Conservation (phyloP, 1,140 invertebrate genomes). For the Drosophila fuyamai region DNA sequence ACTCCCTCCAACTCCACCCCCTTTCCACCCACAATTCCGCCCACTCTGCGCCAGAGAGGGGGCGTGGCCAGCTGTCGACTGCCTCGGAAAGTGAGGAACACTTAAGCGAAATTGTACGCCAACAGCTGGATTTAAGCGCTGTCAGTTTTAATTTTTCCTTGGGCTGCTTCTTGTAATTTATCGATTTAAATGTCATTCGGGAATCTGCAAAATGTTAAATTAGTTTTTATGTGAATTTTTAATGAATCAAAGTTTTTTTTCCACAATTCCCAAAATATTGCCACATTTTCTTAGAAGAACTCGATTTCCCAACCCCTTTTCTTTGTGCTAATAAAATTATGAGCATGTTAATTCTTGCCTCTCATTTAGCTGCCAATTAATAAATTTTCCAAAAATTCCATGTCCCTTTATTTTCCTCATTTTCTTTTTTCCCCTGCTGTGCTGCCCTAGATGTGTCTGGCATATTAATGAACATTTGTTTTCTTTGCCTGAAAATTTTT, state of each 20-base stretch:
- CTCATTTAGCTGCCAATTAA: slow-evolving; percentile 83
- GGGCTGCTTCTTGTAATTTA: slow-evolving; percentile 32
- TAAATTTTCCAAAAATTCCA: slow-evolving; percentile 70
- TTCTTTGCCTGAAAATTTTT: slow-evolving; percentile 20
- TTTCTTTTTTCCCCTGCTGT: slow-evolving; percentile 21
- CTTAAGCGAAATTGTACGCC: slow-evolving; percentile 72
- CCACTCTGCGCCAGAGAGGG: slow-evolving; percentile 8
- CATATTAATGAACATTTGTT: slow-evolving; percentile 83
- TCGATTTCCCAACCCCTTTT: slow-evolving; percentile 4
- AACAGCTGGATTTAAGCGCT: slow-evolving; percentile 72
- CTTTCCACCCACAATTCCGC: not conserved
- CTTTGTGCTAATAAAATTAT: slow-evolving; percentile 72
- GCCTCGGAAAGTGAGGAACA: slow-evolving; percentile 61
- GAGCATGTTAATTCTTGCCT: slow-evolving; percentile 73
- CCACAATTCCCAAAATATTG: slow-evolving; percentile 7
- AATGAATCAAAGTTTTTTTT: not conserved
- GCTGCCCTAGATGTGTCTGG: slow-evolving; percentile 57
- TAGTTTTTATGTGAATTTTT: not conserved
- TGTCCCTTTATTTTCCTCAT: slow-evolving; percentile 20
- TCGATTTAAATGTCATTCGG: slow-evolving; percentile 31
- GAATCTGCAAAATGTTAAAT: slow-evolving; percentile 16
- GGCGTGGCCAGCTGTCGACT: slow-evolving; percentile 37
- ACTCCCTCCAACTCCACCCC: not conserved
- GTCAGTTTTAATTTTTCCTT: not conserved
- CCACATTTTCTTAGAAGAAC: slow-evolving; percentile 25